Evolutionary conservation across 2,113 vertebrate genomes (phyloP).

Genomic region (Halichoerus grypus): DNA sequence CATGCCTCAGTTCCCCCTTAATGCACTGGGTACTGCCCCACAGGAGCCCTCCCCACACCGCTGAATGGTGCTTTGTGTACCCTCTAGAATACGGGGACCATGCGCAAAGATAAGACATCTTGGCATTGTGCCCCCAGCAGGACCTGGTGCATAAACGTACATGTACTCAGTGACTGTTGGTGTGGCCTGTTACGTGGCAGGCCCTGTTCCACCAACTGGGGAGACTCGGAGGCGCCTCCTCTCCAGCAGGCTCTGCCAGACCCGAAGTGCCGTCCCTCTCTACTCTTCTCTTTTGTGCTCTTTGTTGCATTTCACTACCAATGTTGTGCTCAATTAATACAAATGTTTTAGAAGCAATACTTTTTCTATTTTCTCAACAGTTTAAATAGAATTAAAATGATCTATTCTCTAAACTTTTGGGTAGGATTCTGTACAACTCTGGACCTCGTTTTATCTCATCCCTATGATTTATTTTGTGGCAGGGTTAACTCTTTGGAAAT

Average conservation of each 20-base stretch:
- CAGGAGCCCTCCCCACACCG: neutral
- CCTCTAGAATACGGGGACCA: neutral
- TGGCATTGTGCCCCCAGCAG: rapidly evolving
- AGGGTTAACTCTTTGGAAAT: neutral
- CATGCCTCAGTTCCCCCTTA: neutral
- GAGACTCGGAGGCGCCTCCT: neutral
- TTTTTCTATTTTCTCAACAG: neutral
- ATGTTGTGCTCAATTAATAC: neutral
- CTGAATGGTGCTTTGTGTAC: neutral
- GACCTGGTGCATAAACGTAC: neutral
- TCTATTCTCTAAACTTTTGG: neutral
- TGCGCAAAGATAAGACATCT: neutral
- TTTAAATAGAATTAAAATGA: neutral
- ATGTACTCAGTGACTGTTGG: rapidly evolving
- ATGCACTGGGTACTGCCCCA: neutral
- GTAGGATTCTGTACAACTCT: neutral
- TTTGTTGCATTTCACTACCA: neutral
- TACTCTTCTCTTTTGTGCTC: neutral
- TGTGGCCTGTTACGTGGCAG: rapidly evolving
- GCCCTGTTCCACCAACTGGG: rapidly evolving
- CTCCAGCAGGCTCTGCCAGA: neutral
- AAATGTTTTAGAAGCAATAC: neutral
- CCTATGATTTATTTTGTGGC: neutral
- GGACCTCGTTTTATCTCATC: no score
- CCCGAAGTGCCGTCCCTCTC: neutral